Conservation (phyloP, 2,888 invertebrate species). For the Thelaira solivaga region DNA sequence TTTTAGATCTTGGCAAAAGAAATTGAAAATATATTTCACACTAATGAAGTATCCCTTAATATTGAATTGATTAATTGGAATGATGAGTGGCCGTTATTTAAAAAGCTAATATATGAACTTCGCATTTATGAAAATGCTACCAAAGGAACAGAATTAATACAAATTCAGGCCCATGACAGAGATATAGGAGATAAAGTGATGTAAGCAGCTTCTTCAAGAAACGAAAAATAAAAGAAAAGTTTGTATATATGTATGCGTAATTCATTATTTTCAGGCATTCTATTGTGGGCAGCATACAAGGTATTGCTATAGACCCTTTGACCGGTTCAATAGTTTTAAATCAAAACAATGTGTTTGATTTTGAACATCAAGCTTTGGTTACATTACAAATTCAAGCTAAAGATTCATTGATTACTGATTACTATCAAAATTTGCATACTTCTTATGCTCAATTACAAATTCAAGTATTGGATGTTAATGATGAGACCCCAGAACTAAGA, state of each 20-base stretch:
- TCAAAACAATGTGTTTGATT: constrained; percentile 80
- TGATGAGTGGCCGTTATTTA: constrained; percentile 84
- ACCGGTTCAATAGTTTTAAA: constrained; percentile 81
- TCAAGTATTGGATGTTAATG: constrained; percentile 83
- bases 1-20: constrained; percentile 74
- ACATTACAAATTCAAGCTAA: constrained; percentile 79
- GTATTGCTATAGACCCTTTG: constrained; percentile 78
- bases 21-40: constrained; percentile 66
- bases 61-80: constrained; percentile 83
- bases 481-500: constrained; percentile 82
- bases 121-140: constrained; percentile 80
- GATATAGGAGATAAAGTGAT: constrained; percentile 81
- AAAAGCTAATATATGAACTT: constrained; percentile 72
- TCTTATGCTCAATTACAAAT: constrained; percentile 80
- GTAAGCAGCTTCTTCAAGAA: constrained; percentile 77
- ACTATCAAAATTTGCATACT: constrained; percentile 60
- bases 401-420: constrained; percentile 76
- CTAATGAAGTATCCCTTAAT: constrained; percentile 75
- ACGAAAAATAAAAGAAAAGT: too few species aligned
- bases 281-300: constrained; percentile 78
- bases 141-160: constrained; percentile 78
- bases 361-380: constrained; percentile 80
- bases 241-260: too few species aligned
- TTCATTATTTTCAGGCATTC: constrained; percentile 80
- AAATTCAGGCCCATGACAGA: constrained; percentile 80